Conservation (phyloP, 2,888 invertebrate genomes). For the Seira sanloemensis region DNA sequence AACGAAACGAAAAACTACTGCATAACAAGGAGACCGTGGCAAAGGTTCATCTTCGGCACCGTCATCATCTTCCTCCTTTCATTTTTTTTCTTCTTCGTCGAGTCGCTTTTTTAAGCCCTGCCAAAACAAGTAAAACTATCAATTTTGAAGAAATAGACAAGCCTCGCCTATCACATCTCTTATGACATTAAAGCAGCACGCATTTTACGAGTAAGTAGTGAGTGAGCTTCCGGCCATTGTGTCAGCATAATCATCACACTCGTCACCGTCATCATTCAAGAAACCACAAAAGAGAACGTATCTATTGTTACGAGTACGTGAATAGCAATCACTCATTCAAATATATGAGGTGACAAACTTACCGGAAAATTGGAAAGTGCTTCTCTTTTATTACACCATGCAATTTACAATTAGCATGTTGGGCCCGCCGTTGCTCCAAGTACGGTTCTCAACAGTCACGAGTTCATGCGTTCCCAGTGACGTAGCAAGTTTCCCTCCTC, state of each 20-base stretch:
- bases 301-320: neutral
- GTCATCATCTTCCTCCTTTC: neutral
- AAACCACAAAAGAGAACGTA: neutral
- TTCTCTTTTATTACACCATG: neutral
- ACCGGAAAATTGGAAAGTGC: neutral
- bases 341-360: neutral
- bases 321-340: neutral
- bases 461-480: neutral
- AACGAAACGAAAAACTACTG: constrained; percentile 15
- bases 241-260: constrained; percentile 4
- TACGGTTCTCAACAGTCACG: too few species aligned
- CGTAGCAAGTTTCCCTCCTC: neutral
- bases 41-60: neutral
- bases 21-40: neutral
- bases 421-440: too few species aligned
- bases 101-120: neutral
- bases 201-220: neutral
- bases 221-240: neutral
- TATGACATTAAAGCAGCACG: neutral
- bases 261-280: neutral
- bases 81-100: neutral
- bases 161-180: neutral
- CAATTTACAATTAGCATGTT: constrained; percentile 4
- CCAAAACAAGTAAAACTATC: constrained; percentile 1
- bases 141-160: neutral